Base-by-base conservation (phyloP, 2,888 invertebrate species). In the Petrolisthes manimaculis region DNA sequence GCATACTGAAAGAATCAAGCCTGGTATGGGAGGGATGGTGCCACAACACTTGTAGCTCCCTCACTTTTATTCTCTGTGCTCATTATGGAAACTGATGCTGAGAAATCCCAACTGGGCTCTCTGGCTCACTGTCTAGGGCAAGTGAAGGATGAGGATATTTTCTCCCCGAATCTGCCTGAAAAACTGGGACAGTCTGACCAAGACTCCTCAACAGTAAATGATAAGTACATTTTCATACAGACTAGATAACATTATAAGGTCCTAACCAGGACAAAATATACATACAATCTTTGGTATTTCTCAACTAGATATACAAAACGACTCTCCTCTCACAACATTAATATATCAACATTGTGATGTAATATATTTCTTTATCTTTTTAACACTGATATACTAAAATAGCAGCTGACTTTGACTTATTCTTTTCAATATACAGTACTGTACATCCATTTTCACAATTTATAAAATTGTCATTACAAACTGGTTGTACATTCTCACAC, bases 261-360 rank as follows among this genome's bases (percentile, higher is more conserved):
- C 89, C 89, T 90, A 89, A 67, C 82, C 85, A 89, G 86, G 90
- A 90, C 86, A 89, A 89, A 89, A 90, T 87, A 90, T 90, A 90
- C 87, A 89, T 87, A 89, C 89, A 90, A 86, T 90, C 90, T 90
- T 90, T 90, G 90, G 90, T 90, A 90, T 90, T 89, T 85, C 89
- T 89, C 90, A 90, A 90, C 90, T 90, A 90, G 90, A 89, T 87
- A 89, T 89, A 83, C 90, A 88, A 89, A 88, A 88, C 84, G 88
- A 88, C 88, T 88, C 80, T 80, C 86, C 86, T 86, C 80, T 88
- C 88, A 88, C 88, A 88, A 88, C 88, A 88, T 88, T 84, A 88
- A 88, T 84, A 88, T 84, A 84, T 87, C 51, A 84, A 84, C 88
- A 88, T 88, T 88, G 88, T 88, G 88, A 84, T 88, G 81, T 80